phyloP scores from a whole-genome alignment of 2,113 vertebrate genomes.

The Bettongia penicillata region DNA sequence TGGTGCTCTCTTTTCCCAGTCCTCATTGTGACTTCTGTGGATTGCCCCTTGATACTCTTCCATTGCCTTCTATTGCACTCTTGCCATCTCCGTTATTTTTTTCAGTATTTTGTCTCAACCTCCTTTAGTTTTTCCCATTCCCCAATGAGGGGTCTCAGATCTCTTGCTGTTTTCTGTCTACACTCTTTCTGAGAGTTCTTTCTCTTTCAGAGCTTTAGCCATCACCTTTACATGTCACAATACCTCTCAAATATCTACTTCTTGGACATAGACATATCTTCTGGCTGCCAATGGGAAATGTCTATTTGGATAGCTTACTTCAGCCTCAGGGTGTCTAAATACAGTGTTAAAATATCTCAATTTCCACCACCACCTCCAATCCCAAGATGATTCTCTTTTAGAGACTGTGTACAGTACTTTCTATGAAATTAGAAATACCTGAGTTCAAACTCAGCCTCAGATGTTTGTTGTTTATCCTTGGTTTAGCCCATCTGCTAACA shows the following conservation, averaged over 20 bases:
- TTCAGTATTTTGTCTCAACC: neutral
- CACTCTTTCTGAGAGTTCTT: neutral
- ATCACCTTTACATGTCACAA: neutral
- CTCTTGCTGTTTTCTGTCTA: neutral
- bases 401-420: neutral
- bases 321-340: neutral
- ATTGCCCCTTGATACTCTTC: neutral
- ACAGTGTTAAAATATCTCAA: neutral
- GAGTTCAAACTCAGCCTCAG: neutral
- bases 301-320: neutral
- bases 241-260: neutral
- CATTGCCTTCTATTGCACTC: neutral
- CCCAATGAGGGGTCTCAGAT: neutral
- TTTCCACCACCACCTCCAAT: neutral
- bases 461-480: neutral
- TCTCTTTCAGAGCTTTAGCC: neutral
- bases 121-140: neutral
- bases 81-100: neutral
- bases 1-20: neutral
- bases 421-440: neutral
- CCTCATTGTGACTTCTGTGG: neutral
- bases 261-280: neutral
- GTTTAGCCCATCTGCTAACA: no score
- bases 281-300: neutral
- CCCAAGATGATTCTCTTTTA: neutral